Percentiles rank a stretch among this genome's conserved stretches.
Evolutionary conservation across 2,888 invertebrate genomes (phyloP).

Genomic region (Brachyopa scutellaris): DNA sequence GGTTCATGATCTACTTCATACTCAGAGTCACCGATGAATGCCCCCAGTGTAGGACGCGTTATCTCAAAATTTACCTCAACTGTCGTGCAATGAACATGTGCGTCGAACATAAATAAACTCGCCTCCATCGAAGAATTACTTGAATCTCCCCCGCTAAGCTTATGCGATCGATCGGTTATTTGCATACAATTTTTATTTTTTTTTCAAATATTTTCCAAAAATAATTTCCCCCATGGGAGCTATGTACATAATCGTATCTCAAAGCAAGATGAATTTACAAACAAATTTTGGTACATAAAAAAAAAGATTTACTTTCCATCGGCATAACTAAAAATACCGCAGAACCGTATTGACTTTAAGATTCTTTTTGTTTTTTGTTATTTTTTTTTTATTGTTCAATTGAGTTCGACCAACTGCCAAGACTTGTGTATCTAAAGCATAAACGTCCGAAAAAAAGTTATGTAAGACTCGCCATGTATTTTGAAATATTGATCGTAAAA

Average conservation of each 20-base stretch:
- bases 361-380: too few species aligned
- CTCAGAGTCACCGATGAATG: background rate
- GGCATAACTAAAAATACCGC: conserved; percentile 6
- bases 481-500: background rate
- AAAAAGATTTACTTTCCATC: background rate
- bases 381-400: background rate
- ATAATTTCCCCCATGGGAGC: conserved; percentile 23
- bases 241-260: too few species aligned
- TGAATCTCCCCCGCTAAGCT: background rate
- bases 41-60: background rate
- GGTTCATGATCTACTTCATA: background rate
- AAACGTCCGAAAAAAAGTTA: background rate
- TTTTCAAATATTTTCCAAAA: conserved; percentile 20
- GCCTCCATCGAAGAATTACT: background rate
- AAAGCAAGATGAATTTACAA: conserved; percentile 22
- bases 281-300: conserved; percentile 32
- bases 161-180: background rate
- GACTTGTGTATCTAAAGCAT: background rate
- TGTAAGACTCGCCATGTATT: too few species aligned
- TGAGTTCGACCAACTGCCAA: background rate
- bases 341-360: conserved; percentile 1
- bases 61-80: background rate
- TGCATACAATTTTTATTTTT: background rate
- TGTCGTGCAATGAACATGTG: background rate
- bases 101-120: background rate